Conservation (phyloP, 2,888 invertebrate genomes). For the Timandra comae region DNA sequence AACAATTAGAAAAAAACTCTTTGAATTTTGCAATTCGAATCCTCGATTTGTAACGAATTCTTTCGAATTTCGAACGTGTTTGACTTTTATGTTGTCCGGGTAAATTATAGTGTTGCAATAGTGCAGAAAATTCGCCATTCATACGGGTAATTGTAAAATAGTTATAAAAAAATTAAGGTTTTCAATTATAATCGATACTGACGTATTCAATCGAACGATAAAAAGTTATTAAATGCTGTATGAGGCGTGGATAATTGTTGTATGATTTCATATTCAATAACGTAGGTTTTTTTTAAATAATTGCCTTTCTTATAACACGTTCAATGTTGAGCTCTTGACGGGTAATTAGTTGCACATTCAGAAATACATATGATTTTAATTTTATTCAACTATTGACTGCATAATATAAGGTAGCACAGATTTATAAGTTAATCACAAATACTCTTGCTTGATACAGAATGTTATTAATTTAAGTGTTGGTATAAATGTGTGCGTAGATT, state of each 20-base stretch:
- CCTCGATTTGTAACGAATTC: conserved; percentile 53
- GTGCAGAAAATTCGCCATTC: conserved; percentile 51
- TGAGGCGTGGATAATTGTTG: conserved; percentile 51
- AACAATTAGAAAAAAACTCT: conserved; percentile 44
- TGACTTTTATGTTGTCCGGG: conserved; percentile 50
- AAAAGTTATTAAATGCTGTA: conserved; percentile 38
- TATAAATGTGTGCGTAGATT: no score
- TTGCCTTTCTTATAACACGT: background rate
- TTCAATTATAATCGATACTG: conserved; percentile 43
- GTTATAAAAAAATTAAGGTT: conserved; percentile 43
- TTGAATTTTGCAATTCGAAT: conserved; percentile 51
- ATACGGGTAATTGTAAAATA: conserved; percentile 55
- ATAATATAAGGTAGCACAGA: no score
- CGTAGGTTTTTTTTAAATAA: background rate
- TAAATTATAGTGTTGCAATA: conserved; percentile 43
- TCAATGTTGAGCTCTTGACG: no score
- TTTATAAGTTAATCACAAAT: no score
- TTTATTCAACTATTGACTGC: no score
- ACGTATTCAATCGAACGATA: conserved; percentile 40
- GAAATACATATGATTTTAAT: no score
- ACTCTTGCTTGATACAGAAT: no score
- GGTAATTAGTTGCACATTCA: no score
- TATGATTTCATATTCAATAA: conserved; percentile 4
- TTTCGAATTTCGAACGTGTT: conserved; percentile 59
- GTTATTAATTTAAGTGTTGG: no score